Conservation (phyloP, 2,113 vertebrate genomes). For the Neopipo cinnamomea region DNA sequence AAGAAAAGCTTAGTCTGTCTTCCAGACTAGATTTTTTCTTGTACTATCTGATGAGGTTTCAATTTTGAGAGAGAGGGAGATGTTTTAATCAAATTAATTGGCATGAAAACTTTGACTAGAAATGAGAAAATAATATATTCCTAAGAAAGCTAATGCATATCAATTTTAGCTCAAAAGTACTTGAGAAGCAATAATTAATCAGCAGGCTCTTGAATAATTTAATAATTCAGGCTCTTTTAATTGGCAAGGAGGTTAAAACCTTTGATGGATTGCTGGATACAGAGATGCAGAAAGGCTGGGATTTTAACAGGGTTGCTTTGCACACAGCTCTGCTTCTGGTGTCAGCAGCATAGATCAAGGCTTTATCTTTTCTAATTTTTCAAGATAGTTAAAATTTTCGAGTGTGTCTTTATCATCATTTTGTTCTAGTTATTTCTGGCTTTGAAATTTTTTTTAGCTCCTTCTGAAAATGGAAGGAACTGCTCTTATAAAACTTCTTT, state of each 20-base stretch:
- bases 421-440: background rate
- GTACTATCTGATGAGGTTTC: background rate
- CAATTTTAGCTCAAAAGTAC: background rate
- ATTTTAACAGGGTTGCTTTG: background rate
- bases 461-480: background rate
- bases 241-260: conserved; percentile 1
- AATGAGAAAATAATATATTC: conserved; percentile 14
- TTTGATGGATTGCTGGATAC: background rate
- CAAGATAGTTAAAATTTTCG: background rate
- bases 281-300: background rate
- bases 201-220: conserved; percentile 13
- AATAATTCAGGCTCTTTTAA: background rate
- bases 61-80: background rate
- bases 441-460: background rate
- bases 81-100: conserved; percentile 42
- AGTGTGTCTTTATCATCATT: background rate
- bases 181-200: conserved; percentile 29
- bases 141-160: background rate
- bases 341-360: background rate
- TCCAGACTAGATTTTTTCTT: background rate
- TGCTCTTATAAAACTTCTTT: background rate
- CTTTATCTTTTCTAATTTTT: background rate
- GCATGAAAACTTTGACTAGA: background rate
- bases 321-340: background rate
- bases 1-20: background rate